phyloP scores from a whole-genome alignment of 2,797 vertebrate species.

The Tokudaia tokunoshimensis region DNA sequence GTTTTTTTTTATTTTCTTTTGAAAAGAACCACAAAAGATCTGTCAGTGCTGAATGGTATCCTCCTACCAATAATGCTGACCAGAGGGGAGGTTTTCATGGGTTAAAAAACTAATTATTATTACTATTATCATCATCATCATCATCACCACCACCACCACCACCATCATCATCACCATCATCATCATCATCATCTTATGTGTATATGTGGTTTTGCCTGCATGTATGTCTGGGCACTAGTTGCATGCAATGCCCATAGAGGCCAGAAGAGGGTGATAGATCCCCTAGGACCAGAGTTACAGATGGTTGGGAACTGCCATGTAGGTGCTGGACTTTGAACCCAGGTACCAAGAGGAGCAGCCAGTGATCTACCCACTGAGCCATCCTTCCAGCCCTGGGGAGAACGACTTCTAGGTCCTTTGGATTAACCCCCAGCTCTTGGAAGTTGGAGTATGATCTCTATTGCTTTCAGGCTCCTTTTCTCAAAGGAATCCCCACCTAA shows the following conservation, averaged over 20 bases:
- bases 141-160: too few species aligned
- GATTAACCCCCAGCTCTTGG: neutral
- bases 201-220: neutral
- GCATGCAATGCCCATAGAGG: neutral
- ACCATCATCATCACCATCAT: too few species aligned
- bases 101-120: neutral
- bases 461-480: neutral
- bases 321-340: neutral
- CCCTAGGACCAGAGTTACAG: neutral
- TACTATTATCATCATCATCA: too few species aligned
- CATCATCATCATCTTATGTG: neutral
- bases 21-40: neutral
- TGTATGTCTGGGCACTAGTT: neutral
- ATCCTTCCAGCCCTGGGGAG: neutral
- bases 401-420: neutral
- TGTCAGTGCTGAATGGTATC: neutral
- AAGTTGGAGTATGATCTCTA: constrained; percentile 9
- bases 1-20: neutral
- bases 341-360: neutral
- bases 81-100: neutral
- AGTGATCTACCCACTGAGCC: neutral
- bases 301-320: too few species aligned
- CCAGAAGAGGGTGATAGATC: neutral
- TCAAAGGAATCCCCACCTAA: constrained; percentile 16
- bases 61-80: neutral